Evolutionary conservation across 2,888 invertebrate genomes (phyloP).

Genomic region (Lathronympha strigana): DNA sequence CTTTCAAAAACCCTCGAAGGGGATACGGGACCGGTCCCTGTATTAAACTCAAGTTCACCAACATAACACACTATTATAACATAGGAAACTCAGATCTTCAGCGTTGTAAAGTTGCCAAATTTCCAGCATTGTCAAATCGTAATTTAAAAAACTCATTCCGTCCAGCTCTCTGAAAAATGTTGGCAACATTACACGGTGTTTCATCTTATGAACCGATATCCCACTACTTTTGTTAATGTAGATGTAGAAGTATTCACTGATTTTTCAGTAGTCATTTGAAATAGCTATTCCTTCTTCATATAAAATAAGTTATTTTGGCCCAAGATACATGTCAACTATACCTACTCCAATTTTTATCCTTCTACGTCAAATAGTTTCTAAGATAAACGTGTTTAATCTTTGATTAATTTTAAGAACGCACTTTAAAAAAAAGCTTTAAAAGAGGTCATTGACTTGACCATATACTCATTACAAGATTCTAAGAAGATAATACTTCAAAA

Average conservation of each 20-base stretch:
- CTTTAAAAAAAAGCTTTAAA: no score
- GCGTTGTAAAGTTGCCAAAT: conserved; percentile 32
- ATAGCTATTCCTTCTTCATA: no score
- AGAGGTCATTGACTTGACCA: conserved; percentile 7
- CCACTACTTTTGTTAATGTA: conserved; percentile 23
- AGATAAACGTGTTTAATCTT: no score
- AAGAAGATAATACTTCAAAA: conserved; percentile 6
- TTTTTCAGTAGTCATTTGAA: no score
- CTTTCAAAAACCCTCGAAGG: no score
- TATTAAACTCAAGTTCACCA: conserved; percentile 11
- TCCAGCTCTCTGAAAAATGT: conserved; percentile 20
- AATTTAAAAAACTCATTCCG: conserved; percentile 33
- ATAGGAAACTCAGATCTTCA: conserved; percentile 18
- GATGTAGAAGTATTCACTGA: not conserved
- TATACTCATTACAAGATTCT: conserved; percentile 15
- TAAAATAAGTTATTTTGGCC: no score
- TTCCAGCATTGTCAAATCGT: conserved; percentile 34
- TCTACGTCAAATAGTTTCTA: no score
- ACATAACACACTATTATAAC: conserved; percentile 21
- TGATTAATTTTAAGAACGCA: no score
- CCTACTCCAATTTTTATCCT: no score
- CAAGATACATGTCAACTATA: no score
- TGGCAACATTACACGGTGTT: conserved; percentile 30
- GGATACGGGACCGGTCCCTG: no score
- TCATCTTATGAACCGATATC: conserved; percentile 10